These are phyloP conservation scores for Arrhamphus sclerolepis DNA, from an alignment of 2,797 vertebrate genomes.

Conservation along the genomic window DNA sequence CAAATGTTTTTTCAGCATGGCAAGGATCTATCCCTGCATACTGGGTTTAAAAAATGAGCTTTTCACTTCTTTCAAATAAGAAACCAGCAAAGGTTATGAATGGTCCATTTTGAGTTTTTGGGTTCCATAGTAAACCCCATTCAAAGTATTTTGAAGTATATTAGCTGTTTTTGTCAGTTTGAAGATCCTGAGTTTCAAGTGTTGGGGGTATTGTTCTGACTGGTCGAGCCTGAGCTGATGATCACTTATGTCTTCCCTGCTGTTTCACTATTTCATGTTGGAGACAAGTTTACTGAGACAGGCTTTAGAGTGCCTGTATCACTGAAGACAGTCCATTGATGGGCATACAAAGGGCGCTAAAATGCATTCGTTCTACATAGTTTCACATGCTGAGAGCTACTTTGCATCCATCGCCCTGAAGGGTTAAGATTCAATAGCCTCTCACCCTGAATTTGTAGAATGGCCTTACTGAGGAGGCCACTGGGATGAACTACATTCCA, in stretches of 20 bases:
- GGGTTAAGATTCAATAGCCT: constrained; percentile 75
- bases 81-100: constrained; percentile 65
- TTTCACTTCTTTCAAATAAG: constrained; percentile 75
- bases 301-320: constrained; percentile 52
- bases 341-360: constrained; percentile 57
- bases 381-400: constrained; percentile 71
- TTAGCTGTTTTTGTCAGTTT: constrained; percentile 34
- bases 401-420: constrained; percentile 66
- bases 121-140: constrained; percentile 43
- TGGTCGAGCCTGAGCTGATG: constrained; percentile 31
- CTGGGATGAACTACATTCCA: constrained; percentile 77
- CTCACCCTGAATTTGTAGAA: constrained; percentile 73
- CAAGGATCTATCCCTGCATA: constrained; percentile 80
- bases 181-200: constrained; percentile 24
- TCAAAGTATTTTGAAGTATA: constrained; percentile 40
- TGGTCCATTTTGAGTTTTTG: constrained; percentile 43
- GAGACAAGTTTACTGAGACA: constrained; percentile 65
- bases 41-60: constrained; percentile 77
- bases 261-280: constrained; percentile 59
- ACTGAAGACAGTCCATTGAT: constrained; percentile 61
- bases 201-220: constrained; percentile 8
- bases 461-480: constrained; percentile 62
- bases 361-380: constrained; percentile 76
- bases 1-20: constrained; percentile 89
- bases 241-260: constrained; percentile 50